Percentiles rank a stretch among this genome's conserved stretches.
Evolutionary conservation across 2,888 invertebrate species (phyloP).

Genomic region (Dolichomitus sp.): DNA sequence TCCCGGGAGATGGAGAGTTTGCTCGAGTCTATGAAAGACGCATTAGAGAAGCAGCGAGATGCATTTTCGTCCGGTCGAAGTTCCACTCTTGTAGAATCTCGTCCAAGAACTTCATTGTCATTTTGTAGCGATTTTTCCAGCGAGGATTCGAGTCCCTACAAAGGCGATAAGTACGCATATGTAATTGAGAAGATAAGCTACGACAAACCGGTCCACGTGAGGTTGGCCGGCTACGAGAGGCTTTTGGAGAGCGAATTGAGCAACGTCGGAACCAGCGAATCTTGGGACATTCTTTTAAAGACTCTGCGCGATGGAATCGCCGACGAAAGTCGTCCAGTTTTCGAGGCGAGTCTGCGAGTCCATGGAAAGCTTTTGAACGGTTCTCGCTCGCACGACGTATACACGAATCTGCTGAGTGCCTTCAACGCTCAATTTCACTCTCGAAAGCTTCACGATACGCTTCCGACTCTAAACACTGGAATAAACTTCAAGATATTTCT

Average conservation of each 20-base stretch:
- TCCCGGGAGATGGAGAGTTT: constrained; percentile 68
- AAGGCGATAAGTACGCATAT: constrained; percentile 73
- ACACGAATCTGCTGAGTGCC: constrained; percentile 77
- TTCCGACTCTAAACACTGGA: constrained; percentile 80
- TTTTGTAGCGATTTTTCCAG: constrained; percentile 78
- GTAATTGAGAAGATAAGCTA: constrained; percentile 78
- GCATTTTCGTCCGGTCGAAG: constrained; percentile 47
- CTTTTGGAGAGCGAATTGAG: constrained; percentile 79
- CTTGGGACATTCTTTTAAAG: constrained; percentile 78
- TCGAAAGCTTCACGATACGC: constrained; percentile 74
- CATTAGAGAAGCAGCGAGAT: constrained; percentile 70
- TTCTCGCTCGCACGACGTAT: constrained; percentile 74
- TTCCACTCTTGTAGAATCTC: constrained; percentile 60
- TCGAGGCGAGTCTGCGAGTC: constrained; percentile 81
- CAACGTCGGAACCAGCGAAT: constrained; percentile 70
- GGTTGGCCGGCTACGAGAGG: constrained; percentile 82
- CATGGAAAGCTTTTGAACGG: constrained; percentile 76
- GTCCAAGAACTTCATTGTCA: constrained; percentile 77
- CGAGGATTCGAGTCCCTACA: constrained; percentile 80
- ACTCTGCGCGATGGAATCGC: constrained; percentile 79
- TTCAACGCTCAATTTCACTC: constrained; percentile 79
- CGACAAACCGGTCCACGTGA: constrained; percentile 82
- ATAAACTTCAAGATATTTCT: constrained; percentile 83
- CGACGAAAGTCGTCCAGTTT: constrained; percentile 81
- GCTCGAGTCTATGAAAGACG: constrained; percentile 73